These are phyloP conservation scores for Numenius arquata DNA, from an alignment of 2,113 vertebrate species.

Conservation along the genomic window DNA sequence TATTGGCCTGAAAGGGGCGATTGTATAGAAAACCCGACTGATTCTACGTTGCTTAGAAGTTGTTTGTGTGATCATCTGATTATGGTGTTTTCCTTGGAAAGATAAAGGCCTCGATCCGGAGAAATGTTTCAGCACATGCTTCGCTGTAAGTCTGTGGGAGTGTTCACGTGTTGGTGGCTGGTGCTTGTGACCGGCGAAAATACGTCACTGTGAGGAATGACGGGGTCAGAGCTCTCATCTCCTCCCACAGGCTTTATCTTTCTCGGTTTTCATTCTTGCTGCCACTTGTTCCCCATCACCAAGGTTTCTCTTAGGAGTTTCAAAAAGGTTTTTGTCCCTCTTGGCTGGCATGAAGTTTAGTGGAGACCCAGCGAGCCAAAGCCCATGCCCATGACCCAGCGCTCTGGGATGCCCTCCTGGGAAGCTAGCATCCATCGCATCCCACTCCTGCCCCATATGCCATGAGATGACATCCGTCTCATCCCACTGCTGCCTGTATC, in stretches of 20 bases:
- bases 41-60: background rate
- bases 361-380: background rate
- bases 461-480: background rate
- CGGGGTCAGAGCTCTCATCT: background rate
- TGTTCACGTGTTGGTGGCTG: background rate
- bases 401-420: background rate
- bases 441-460: background rate
- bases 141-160: background rate
- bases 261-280: background rate
- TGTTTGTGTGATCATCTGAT: background rate
- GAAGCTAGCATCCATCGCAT: background rate
- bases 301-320: background rate
- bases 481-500: background rate
- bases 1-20: background rate
- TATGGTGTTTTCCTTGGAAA: background rate
- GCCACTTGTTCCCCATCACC: background rate
- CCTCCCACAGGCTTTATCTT: background rate
- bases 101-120: background rate
- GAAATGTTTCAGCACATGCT: background rate
- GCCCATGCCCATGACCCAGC: fast-evolving
- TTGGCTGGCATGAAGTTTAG: background rate
- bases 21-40: background rate
- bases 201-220: background rate
- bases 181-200: background rate
- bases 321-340: background rate